Conservation (phyloP, 23 tunicate genomes). For the Ascidia mentula region DNA sequence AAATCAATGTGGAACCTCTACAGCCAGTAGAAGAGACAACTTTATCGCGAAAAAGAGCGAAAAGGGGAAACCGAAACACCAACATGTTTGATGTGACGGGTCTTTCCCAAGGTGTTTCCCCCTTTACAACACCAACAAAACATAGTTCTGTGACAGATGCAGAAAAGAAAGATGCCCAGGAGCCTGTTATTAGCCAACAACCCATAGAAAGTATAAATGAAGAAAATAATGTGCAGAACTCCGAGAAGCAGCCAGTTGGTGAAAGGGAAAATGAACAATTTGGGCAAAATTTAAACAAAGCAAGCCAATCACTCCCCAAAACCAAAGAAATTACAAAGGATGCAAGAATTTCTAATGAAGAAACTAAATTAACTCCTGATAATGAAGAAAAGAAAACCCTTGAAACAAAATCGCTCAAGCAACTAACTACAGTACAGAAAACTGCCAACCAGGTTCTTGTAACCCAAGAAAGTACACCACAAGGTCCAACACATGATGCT, state of each 20-base stretch:
- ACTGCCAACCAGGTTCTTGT: background rate
- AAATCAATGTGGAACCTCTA: background rate
- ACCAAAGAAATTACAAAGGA: too few relatives aligned
- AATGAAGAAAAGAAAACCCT: background rate
- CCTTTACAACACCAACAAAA: conserved; percentile 51
- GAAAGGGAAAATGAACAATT: background rate
- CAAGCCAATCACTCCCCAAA: too few relatives aligned
- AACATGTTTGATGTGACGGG: conserved; percentile 47
- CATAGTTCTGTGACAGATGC: too few relatives aligned
- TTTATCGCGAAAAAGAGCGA: background rate
- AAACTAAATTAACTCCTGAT: background rate
- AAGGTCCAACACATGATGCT: background rate
- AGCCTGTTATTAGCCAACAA: too few relatives aligned
- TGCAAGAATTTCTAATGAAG: background rate
- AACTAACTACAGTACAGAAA: background rate
- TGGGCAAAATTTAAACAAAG: too few relatives aligned
- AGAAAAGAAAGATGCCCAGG: too few relatives aligned
- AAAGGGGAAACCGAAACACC: background rate
- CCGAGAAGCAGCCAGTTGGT: background rate
- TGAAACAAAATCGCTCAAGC: background rate
- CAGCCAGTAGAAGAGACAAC: background rate
- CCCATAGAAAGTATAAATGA: background rate
- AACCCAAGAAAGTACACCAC: background rate
- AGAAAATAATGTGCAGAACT: background rate
- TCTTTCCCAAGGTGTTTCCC: conserved; percentile 72